Percentiles rank a stretch among this genome's conserved stretches.
Conservation (phyloP, 2,113 vertebrate species). For the Macquaria australasica region DNA sequence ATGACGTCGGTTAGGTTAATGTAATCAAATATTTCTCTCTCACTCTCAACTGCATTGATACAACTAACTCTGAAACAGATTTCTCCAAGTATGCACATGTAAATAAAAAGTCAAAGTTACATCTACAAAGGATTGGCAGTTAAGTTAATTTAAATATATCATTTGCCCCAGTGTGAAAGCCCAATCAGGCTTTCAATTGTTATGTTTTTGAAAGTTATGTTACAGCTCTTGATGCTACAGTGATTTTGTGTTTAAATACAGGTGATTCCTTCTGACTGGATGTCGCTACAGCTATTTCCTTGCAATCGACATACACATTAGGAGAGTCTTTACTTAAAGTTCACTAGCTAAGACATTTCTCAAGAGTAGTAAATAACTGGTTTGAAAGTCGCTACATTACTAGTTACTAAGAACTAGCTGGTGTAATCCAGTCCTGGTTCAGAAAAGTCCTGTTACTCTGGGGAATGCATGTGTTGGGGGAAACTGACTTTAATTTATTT, state of each 20-base stretch:
- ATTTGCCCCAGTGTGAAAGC: no score
- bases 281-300: background rate
- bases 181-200: no score
- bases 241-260: background rate
- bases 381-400: background rate
- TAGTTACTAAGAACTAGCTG: background rate
- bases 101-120: background rate
- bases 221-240: no score
- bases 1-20: no score
- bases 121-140: no score
- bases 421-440: conserved; percentile 7
- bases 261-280: no score
- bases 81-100: no score
- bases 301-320: background rate
- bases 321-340: background rate
- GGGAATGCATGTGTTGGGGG: conserved; percentile 50
- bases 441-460: conserved; percentile 13
- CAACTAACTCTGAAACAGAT: no score
- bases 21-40: no score
- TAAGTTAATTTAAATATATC: no score
- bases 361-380: background rate
- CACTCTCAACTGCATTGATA: no score
- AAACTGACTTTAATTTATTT: conserved; percentile 70
- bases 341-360: background rate
- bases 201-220: no score